These are phyloP conservation scores for Thamnophis sirtalis DNA, from an alignment of 2,113 vertebrate genomes.

Conservation along the genomic window DNA sequence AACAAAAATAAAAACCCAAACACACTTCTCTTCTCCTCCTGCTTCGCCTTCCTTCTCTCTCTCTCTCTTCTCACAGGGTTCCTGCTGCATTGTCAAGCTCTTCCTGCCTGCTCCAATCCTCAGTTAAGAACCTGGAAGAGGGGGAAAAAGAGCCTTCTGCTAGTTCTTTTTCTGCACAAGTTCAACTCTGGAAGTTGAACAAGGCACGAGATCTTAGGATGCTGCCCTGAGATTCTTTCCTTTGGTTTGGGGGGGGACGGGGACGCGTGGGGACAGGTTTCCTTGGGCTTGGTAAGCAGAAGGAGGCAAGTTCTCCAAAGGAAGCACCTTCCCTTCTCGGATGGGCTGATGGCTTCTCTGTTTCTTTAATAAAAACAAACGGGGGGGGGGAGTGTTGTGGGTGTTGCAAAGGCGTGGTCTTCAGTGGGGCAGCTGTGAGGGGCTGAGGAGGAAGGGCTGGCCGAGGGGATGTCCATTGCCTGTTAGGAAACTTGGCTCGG, in stretches of 20 bases:
- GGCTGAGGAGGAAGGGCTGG: not conserved
- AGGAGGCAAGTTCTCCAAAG: not conserved
- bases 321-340: no score
- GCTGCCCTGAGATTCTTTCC: not conserved
- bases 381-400: not conserved
- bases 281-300: not conserved
- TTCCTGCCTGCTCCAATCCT: not conserved
- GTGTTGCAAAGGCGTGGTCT: not conserved
- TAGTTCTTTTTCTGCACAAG: not conserved
- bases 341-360: no score
- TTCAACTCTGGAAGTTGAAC: not conserved
- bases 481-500: no score
- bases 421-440: not conserved
- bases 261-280: not conserved
- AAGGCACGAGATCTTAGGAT: not conserved
- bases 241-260: not conserved
- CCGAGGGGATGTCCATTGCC: not conserved
- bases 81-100: rapidly evolving
- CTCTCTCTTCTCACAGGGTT: no score
- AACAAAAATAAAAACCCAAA: not conserved
- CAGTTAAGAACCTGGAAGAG: not conserved
- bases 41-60: not conserved
- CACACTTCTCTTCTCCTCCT: no score
- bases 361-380: not conserved
- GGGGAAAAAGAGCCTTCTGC: not conserved